Percentiles rank a stretch among this genome's conserved stretches.
phyloP scores from a whole-genome alignment of 2,113 vertebrate genomes.

The Hippopotamus amphibius region DNA sequence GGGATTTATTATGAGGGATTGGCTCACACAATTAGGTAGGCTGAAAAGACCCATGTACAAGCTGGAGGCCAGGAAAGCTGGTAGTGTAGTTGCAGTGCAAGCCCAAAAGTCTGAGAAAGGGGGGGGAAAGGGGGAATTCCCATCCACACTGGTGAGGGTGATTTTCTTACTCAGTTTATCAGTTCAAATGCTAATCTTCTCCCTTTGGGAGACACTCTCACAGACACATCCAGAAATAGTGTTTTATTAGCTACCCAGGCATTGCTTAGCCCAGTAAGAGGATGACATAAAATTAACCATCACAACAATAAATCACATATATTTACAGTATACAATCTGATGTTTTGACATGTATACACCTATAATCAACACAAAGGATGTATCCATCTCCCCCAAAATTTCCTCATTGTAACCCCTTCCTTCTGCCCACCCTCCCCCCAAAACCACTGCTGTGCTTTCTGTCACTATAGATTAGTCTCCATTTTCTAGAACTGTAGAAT shows the following conservation, averaged over 20 bases:
- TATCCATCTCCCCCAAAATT: neutral
- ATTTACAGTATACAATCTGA: neutral
- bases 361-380: neutral
- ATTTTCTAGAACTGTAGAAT: constrained; percentile 26
- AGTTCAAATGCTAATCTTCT: neutral
- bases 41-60: neutral
- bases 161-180: neutral
- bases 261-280: neutral
- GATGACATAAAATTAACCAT: neutral
- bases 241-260: neutral
- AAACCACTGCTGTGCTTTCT: neutral
- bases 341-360: neutral
- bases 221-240: neutral
- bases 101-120: neutral
- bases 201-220: neutral
- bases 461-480: neutral
- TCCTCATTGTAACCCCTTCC: neutral
- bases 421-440: neutral
- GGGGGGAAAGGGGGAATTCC: neutral
- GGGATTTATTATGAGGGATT: neutral
- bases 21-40: neutral
- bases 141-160: neutral
- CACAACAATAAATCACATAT: neutral
- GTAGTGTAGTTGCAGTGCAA: neutral
- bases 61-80: neutral